A percentile compares a stretch with the other conserved stretches of the same genome.
phyloP scores from a whole-genome alignment of 2,113 vertebrate genomes.

The Eublepharis macularius region DNA sequence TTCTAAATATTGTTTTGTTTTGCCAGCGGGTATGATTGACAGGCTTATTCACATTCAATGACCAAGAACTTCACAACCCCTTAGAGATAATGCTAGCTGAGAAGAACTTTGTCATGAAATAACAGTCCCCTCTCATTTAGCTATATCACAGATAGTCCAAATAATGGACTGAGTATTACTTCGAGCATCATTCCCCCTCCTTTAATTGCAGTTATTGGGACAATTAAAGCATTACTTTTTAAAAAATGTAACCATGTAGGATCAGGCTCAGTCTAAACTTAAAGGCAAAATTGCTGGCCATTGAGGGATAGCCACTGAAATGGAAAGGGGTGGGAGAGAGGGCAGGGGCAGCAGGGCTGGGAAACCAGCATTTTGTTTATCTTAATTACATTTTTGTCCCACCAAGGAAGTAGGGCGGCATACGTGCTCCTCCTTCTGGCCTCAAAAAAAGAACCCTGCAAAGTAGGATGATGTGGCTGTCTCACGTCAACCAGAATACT shows the following conservation, averaged over 20 bases:
- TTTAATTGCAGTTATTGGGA: neutral
- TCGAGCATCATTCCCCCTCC: neutral
- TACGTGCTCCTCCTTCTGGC: too few relatives aligned
- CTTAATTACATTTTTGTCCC: neutral
- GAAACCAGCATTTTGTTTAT: neutral
- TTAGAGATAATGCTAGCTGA: neutral
- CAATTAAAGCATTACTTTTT: neutral
- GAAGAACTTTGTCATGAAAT: neutral
- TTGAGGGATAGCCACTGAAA: neutral
- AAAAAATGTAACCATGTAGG: neutral
- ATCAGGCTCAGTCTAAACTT: neutral
- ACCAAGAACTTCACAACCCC: conserved; percentile 15
- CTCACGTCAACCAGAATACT: too few relatives aligned
- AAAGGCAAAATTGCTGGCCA: neutral
- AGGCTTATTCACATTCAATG: neutral
- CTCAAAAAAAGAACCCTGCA: too few relatives aligned
- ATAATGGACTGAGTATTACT: neutral
- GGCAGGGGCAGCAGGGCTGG: neutral
- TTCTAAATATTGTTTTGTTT: neutral
- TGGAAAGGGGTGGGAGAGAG: neutral
- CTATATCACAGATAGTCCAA: neutral
- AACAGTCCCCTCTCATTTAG: neutral
- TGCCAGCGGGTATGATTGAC: neutral
- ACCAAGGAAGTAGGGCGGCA: too few relatives aligned
- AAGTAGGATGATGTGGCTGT: too few relatives aligned